Conservation (phyloP, 2,888 invertebrate genomes). For the Caenorhabditis sp. region DNA sequence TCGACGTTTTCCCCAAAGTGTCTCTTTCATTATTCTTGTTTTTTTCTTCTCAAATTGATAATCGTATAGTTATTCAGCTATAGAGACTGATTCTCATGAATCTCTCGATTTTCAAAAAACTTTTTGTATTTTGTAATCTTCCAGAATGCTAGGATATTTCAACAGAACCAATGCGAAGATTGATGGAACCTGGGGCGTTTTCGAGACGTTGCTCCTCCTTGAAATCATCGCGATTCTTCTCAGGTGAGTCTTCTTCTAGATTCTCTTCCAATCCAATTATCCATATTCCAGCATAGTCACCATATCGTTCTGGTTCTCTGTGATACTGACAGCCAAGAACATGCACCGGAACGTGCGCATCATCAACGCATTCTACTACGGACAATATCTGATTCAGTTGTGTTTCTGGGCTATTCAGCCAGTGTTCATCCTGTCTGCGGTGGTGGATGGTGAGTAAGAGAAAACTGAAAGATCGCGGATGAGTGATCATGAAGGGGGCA, state of each 20-base stretch:
- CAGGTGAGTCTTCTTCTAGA: slow-evolving; percentile 4
- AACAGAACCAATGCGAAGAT: slow-evolving; percentile 34
- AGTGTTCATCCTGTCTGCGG: slow-evolving; percentile 17
- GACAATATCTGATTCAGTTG: slow-evolving; percentile 49
- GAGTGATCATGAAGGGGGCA: neutral
- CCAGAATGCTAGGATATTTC: slow-evolving; percentile 52
- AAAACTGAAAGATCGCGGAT: neutral
- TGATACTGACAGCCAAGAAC: slow-evolving; percentile 38
- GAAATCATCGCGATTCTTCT: slow-evolving; percentile 27
- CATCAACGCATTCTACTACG: slow-evolving; percentile 41
- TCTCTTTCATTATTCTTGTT: neutral
- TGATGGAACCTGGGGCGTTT: slow-evolving; percentile 18
- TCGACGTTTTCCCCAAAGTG: slow-evolving; percentile 4
- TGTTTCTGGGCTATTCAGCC: slow-evolving; percentile 55
- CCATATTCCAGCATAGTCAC: slow-evolving; percentile 21
- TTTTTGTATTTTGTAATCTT: too few species aligned
- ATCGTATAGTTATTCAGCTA: slow-evolving; percentile 9
- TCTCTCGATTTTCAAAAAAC: too few species aligned
- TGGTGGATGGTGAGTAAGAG: slow-evolving; percentile 32
- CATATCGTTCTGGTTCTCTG: slow-evolving; percentile 45
- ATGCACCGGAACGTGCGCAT: slow-evolving; percentile 46
- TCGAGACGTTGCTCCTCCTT: neutral
- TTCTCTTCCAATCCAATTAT: neutral
- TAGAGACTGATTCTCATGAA: too few species aligned
- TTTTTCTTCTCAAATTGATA: neutral